Base-by-base conservation (phyloP, 2,888 invertebrate species). In the Callinectes sapidus region DNA sequence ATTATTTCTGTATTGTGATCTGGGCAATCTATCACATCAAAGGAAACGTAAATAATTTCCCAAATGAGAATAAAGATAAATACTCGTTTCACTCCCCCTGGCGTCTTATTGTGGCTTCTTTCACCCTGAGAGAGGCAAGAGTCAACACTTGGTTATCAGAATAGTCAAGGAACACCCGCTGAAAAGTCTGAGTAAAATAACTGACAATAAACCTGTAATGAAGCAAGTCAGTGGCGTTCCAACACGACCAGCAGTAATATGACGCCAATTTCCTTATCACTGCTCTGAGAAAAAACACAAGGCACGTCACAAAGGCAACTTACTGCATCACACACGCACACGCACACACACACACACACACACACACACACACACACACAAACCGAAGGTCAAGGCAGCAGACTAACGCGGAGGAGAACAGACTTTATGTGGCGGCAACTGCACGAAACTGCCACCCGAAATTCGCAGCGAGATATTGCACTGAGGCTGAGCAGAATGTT, bases 361-460 rank as follows among this genome's bases (percentile, higher is more conserved):
- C 16, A 32, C 77, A 8, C 14, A 28, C 32, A 28, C 77, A 81
- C 77, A 42, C 42, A 42, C 42, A 42, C 42, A 42, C 77, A 32
- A 32, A 32, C 14, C 13, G 77, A 81, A 81, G 77, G 77, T 32
- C 77, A 81, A 81, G 77, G 77, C 77, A 35, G 77, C 77, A 81
- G 77, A 81, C 77, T 81, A 81, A 32, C 32, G 77, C 77, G 77
- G 32, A 10, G 14, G 14, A 28, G 77, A 35, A 81, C 14, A 81
- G 77, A 81, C 77, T 81, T 81, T 81, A 81, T 81, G 77, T 81
- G 77, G 77, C 77, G 77, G 77, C 35, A 81, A 81, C 77, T 81
- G 77, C 77, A 35, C 77, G 77, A 81, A 81, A 81, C 77, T 81
- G 77, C 77, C 77, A 16, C 77, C 77, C 32, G 77, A 81, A 81